Percentiles rank a stretch among this genome's conserved stretches.
phyloP scores from a whole-genome alignment of 2,797 vertebrate genomes.

The Pangasius krempfi region DNA sequence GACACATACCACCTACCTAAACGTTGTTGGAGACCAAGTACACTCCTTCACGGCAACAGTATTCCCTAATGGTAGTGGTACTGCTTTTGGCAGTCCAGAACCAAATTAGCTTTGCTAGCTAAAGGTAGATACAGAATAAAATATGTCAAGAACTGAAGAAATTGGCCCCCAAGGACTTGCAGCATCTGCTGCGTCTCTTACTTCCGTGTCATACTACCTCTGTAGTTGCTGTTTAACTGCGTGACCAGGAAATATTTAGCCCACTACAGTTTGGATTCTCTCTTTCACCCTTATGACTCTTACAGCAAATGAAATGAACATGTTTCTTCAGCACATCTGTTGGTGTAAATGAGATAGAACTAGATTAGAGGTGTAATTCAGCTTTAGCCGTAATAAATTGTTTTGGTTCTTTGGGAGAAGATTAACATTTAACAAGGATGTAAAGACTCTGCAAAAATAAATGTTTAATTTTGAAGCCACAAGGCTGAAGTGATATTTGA shows the following conservation, averaged over 20 bases:
- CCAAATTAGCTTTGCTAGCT: not conserved
- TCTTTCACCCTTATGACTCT: not conserved
- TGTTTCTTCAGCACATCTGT: not conserved
- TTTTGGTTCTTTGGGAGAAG: slow-evolving; percentile 11
- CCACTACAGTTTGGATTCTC: not conserved
- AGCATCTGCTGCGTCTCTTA: not conserved
- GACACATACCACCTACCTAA: too few species aligned
- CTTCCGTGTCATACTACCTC: not conserved
- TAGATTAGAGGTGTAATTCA: slow-evolving; percentile 2
- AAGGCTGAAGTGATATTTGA: not conserved
- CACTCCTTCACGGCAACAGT: too few species aligned
- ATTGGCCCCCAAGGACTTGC: not conserved
- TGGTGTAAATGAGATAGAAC: slow-evolving; percentile 3
- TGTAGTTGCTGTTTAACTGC: not conserved
- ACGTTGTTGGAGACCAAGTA: too few species aligned
- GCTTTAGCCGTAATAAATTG: not conserved
- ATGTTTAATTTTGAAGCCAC: not conserved
- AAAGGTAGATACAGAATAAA: not conserved
- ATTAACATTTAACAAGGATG: slow-evolving; percentile 4
- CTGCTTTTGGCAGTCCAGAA: not conserved
- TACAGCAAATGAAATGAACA: not conserved
- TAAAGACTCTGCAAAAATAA: not conserved
- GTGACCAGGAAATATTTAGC: not conserved
- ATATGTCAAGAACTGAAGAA: not conserved
- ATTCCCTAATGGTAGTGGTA: too few species aligned